Evolutionary conservation across 37 sponge, comb jelly and placozoan genomes (phyloP).

Genomic region (Theonella swinhoei): DNA sequence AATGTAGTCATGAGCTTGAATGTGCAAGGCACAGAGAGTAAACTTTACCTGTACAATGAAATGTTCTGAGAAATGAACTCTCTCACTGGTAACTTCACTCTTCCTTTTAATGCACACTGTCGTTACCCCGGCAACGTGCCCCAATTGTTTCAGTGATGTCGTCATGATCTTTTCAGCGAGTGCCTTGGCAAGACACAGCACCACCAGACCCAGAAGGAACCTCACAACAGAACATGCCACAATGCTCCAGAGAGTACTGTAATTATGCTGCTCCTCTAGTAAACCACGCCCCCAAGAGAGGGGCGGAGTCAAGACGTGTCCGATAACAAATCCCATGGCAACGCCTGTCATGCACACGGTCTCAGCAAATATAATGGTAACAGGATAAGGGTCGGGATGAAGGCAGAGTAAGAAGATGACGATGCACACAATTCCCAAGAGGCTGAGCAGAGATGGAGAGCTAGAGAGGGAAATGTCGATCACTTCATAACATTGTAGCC

Average conservation of each 20-base stretch:
- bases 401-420: constrained; percentile 22
- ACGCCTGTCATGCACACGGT: constrained; percentile 60
- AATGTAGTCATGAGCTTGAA: too few species aligned
- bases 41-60: too few species aligned
- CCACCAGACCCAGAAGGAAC: neutral
- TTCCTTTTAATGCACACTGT: constrained; percentile 17
- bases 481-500: constrained; percentile 27
- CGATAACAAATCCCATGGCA: constrained; percentile 36
- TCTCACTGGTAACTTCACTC: constrained; percentile 22
- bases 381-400: constrained; percentile 59
- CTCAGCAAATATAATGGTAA: constrained; percentile 50
- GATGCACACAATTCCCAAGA: constrained; percentile 13
- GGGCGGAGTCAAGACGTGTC: neutral
- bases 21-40: too few species aligned
- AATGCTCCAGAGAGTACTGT: neutral
- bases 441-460: neutral
- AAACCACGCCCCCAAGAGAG: neutral
- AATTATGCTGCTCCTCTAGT: constrained; percentile 11
- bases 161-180: neutral
- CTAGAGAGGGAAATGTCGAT: constrained; percentile 5
- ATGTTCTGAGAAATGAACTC: constrained; percentile 3
- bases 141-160: neutral
- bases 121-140: constrained; percentile 21
- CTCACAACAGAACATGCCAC: neutral
- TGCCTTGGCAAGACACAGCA: neutral